phyloP scores from a whole-genome alignment of 2,888 invertebrate species.

The Cephonodes hylas region DNA sequence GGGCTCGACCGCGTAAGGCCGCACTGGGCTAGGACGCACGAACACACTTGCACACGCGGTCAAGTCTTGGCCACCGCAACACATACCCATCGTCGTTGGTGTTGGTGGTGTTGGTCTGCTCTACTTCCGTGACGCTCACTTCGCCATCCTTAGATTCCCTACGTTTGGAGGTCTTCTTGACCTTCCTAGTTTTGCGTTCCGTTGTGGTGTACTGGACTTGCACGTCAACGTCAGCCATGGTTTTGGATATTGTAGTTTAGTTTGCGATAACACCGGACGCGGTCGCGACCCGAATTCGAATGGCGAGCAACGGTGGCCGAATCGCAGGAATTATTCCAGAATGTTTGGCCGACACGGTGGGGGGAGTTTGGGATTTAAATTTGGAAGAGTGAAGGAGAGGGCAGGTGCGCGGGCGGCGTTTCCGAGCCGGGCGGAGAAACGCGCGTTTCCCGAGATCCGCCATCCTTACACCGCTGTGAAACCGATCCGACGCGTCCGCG shows the following conservation, averaged over 20 bases:
- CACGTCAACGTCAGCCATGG: slow-evolving; percentile 95
- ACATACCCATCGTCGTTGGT: slow-evolving; percentile 92
- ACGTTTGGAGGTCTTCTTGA: slow-evolving; percentile 90
- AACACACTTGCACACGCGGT: slow-evolving; percentile 49
- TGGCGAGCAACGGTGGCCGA: slow-evolving; percentile 75
- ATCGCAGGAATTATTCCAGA: slow-evolving; percentile 81
- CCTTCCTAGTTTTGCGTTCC: slow-evolving; percentile 95
- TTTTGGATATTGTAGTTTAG: slow-evolving; percentile 48
- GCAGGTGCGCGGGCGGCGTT: slow-evolving; percentile 80
- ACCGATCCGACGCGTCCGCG: slow-evolving; percentile 31
- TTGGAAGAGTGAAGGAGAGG: slow-evolving; percentile 81
- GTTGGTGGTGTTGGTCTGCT: slow-evolving; percentile 84
- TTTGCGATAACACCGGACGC: slow-evolving; percentile 75
- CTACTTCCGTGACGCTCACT: slow-evolving; percentile 91
- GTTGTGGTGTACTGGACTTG: slow-evolving; percentile 92
- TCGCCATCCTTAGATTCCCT: slow-evolving; percentile 88
- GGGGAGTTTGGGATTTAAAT: slow-evolving; percentile 80
- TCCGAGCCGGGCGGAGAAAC: slow-evolving; percentile 60
- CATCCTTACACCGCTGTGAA: slow-evolving; percentile 41
- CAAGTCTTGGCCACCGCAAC: slow-evolving; percentile 82
- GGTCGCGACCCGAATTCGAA: slow-evolving; percentile 81
- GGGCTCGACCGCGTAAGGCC: slow-evolving; percentile 48
- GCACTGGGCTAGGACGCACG: slow-evolving; percentile 62
- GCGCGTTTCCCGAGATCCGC: slow-evolving; percentile 56
- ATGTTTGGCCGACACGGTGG: slow-evolving; percentile 73